phyloP scores from a whole-genome alignment of 2,888 invertebrate genomes.

The Serripes groenlandicus region DNA sequence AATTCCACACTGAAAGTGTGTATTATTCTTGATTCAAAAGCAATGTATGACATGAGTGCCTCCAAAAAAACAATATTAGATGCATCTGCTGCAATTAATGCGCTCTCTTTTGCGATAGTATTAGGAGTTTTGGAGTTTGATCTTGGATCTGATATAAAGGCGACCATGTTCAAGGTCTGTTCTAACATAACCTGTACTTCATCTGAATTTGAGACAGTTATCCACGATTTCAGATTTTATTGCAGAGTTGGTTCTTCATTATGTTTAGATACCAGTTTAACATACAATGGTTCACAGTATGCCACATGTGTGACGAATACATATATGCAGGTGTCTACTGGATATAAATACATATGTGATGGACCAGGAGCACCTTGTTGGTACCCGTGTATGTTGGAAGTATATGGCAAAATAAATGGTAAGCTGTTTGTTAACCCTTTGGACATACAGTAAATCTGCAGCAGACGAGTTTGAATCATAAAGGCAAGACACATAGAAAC shows the following conservation, averaged over 20 bases:
- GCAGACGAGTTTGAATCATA: no score
- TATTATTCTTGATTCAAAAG: neutral
- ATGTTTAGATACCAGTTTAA: no score
- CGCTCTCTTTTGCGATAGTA: neutral
- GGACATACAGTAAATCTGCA: no score
- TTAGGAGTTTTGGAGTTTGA: neutral
- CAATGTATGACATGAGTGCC: neutral
- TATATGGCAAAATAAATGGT: conserved; percentile 19
- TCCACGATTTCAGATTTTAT: no score
- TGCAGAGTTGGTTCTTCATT: no score
- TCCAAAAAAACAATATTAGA: neutral
- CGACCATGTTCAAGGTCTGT: neutral
- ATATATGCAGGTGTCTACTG: conserved; percentile 36
- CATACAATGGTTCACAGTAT: conserved; percentile 30
- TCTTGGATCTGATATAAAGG: neutral
- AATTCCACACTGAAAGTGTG: neutral
- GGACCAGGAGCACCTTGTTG: conserved; percentile 30
- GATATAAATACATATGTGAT: conserved; percentile 15
- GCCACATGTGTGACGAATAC: conserved; percentile 47
- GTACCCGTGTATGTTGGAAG: conserved; percentile 55
- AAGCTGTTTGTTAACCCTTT: no score
- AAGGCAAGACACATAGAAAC: no score
- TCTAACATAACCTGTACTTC: neutral
- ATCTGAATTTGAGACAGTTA: neutral
- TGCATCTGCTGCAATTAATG: neutral